phyloP scores from a whole-genome alignment of 1,140 invertebrate genomes.

The Hypsibius dujardini region DNA sequence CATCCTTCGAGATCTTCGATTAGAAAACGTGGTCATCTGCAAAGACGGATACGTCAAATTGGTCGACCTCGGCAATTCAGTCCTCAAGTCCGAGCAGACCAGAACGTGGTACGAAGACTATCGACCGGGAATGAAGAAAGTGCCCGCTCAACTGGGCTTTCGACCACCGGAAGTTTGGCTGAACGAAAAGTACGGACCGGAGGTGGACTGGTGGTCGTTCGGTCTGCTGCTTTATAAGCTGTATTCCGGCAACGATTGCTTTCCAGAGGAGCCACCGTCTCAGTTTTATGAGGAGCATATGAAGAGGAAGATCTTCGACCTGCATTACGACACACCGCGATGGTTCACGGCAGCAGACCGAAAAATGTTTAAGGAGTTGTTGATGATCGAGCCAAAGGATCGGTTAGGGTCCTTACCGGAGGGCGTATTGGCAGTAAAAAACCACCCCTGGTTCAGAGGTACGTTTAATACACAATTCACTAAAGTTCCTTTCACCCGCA shows the following conservation, averaged over 20 bases:
- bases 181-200: not conserved
- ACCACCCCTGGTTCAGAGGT: slow-evolving; percentile 7
- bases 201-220: slow-evolving; percentile 11
- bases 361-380: not conserved
- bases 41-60: slow-evolving; percentile 7
- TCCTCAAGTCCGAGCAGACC: not conserved
- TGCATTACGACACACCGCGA: slow-evolving; percentile 11
- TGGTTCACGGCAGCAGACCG: not conserved
- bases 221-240: not conserved
- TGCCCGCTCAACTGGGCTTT: not conserved
- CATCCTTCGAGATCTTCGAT: not conserved
- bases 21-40: not conserved
- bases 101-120: not conserved
- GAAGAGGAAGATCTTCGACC: slow-evolving; percentile 2
- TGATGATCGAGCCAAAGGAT: not conserved
- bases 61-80: not conserved
- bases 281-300: slow-evolving; percentile 11
- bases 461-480: not conserved
- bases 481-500: not conserved
- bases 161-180: slow-evolving; percentile 10
- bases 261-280: not conserved
- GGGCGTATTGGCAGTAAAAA: not conserved
- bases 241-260: not conserved
- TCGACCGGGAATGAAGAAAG: not conserved
- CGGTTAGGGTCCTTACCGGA: not conserved